phyloP scores from a whole-genome alignment of 2,888 invertebrate genomes.

The Eugnorisma glareosa region DNA sequence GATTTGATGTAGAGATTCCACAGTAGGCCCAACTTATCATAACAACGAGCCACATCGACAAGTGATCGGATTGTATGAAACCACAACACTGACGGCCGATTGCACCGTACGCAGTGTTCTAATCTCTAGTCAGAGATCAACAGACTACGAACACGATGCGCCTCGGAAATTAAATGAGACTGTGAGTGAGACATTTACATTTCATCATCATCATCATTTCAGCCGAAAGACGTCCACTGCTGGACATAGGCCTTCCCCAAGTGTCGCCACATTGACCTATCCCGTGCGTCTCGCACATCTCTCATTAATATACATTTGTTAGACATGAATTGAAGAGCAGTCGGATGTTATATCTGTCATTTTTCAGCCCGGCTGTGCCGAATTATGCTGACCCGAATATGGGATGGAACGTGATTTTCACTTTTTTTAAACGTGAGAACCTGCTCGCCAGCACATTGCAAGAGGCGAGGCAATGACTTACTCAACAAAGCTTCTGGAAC shows the following conservation, averaged over 20 bases:
- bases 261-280: too few species aligned
- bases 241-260: too few species aligned
- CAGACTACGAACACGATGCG: background rate
- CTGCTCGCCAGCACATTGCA: background rate
- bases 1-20: constrained; percentile 8
- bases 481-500: background rate
- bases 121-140: constrained; percentile 49
- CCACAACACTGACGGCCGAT: background rate
- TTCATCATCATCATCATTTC: too few species aligned
- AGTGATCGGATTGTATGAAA: constrained; percentile 6
- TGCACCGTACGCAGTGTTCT: constrained; percentile 14
- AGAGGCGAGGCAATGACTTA: background rate
- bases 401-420: background rate
- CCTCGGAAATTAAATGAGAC: constrained; percentile 1
- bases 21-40: background rate
- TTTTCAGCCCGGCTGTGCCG: too few species aligned
- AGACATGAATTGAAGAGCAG: too few species aligned
- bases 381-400: background rate
- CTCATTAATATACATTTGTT: too few species aligned
- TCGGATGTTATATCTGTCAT: too few species aligned
- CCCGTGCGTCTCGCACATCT: too few species aligned
- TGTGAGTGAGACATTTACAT: background rate
- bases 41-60: background rate
- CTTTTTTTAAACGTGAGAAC: background rate
- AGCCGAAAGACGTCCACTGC: too few species aligned